phyloP scores from a whole-genome alignment of 2,888 invertebrate species.

The Caenorhabditis macrosperma region DNA sequence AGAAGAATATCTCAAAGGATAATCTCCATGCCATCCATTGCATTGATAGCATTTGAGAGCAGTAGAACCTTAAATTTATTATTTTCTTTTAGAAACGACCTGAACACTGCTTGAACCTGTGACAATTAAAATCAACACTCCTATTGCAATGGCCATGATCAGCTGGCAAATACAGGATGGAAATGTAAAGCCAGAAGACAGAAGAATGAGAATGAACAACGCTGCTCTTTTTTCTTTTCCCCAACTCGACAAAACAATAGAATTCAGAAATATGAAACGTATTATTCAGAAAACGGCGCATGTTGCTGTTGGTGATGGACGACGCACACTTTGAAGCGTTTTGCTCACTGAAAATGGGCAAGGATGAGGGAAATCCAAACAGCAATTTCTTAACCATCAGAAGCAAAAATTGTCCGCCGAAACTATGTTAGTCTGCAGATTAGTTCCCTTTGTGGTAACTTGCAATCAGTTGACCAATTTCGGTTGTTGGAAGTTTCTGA shows the following conservation, averaged over 20 bases:
- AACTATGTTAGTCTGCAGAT: no score
- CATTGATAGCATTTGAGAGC: slow-evolving; percentile 67
- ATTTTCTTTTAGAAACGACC: neutral
- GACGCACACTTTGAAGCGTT: neutral
- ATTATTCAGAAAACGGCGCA: slow-evolving; percentile 7
- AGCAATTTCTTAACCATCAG: no score
- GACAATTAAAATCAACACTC: neutral
- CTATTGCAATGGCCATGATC: neutral
- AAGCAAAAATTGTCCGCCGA: no score
- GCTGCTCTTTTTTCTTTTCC: slow-evolving; percentile 4
- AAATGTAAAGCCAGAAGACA: neutral
- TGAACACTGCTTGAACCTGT: neutral
- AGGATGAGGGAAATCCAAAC: no score
- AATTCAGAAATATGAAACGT: slow-evolving; percentile 39
- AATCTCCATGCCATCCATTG: slow-evolving; percentile 69
- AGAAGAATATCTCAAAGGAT: slow-evolving; percentile 60
- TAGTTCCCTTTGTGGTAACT: no score
- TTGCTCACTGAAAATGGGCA: neutral
- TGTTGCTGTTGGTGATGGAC: slow-evolving; percentile 7
- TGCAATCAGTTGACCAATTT: no score
- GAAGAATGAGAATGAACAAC: slow-evolving; percentile 18
- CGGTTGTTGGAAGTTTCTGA: no score
- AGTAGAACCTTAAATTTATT: slow-evolving; percentile 24
- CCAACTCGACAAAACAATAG: slow-evolving; percentile 27
- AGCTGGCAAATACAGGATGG: slow-evolving; percentile 2